Evolutionary conservation across 2,113 vertebrate species (phyloP), one percentile per base, ranked within the genome.

Genomic region (Osmerus eperlanus): DNA sequence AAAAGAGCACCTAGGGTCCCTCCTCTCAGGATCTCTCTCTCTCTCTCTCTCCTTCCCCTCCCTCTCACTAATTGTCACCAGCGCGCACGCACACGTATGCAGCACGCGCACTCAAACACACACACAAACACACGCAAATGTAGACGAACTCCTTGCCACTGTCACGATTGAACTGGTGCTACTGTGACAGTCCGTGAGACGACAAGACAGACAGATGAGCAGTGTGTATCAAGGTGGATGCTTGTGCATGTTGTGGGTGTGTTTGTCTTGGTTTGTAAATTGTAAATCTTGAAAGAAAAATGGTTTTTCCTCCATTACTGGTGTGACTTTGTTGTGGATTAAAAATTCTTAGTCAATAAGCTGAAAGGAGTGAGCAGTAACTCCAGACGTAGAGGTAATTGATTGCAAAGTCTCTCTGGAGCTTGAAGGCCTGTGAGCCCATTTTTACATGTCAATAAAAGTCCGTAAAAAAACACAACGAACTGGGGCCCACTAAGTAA

Each of bases 1-100:
- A 54, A 74, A 60, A 53, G 23, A 72, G 51, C 66, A 63, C 36
- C 41, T 67, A 54, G 55, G 72, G 72, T 70, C 77, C 65, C 55
- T 67, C 41, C 47, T 64, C 62, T 55, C 53, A 21, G 21, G 21
- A 21, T 70, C 54, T 65, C 25, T 58, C 53, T 53, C 53, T n/a
- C n/a, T 29, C 36, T 52, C 60, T 23, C 68, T 71, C 68, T 64
- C 65, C 25, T 60, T 63, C 56, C 61, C 19, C 21, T 18, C 36
- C 16, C 23, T 56, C 23, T 19, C 73, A 51, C 23, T 54, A 53
- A 60, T 29, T 36, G 11, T 36, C n/a, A 32, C 25, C 18, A 28
- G 14, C 54, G 53, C 54, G 56, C 67, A 58, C 54, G 32, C 67
- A 58, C 63, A 55, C 28, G n/a, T 41, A 64, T 19, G 6, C 19